These are phyloP conservation scores for Eretmocerus hayati DNA, from an alignment of 2,888 invertebrate species.

Conservation along the genomic window DNA sequence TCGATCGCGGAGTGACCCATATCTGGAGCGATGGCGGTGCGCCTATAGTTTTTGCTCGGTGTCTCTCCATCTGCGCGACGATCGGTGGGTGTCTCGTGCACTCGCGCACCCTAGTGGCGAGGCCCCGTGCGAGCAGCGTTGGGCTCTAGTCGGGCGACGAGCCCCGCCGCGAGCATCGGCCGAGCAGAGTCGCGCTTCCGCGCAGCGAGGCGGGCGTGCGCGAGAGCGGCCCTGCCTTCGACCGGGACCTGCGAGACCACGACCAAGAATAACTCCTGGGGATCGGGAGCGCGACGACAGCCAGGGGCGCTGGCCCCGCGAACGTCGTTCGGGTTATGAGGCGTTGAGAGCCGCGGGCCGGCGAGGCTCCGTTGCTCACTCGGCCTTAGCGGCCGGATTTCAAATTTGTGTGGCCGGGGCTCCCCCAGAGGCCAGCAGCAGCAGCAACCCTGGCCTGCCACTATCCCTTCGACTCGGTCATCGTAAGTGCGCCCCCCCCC, in stretches of 20 bases:
- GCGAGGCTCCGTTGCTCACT: background rate
- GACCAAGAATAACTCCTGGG: background rate
- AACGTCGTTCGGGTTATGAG: background rate
- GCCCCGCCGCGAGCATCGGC: too few relatives aligned
- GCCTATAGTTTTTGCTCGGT: background rate
- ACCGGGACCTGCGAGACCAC: background rate
- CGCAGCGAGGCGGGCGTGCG: background rate
- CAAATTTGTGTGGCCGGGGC: too few relatives aligned
- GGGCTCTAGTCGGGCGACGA: too few relatives aligned
- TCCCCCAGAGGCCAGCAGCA: background rate
- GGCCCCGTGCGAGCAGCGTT: too few relatives aligned
- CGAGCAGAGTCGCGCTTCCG: constrained; percentile 12
- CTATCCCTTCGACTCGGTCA: constrained; percentile 46
- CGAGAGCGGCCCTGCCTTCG: background rate
- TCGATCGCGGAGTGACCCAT: constrained; percentile 46
- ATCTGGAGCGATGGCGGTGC: constrained; percentile 30
- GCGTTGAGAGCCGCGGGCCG: background rate
- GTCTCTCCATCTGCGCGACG: too few relatives aligned
- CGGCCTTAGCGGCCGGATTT: background rate
- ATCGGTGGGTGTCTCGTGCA: too few relatives aligned
- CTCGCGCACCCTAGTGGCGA: too few relatives aligned
- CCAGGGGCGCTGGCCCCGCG: background rate
- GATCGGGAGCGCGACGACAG: background rate
- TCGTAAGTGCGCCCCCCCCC: constrained; percentile 36
- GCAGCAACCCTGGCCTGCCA: constrained; percentile 42